Evolutionary conservation across 2,888 invertebrate genomes (phyloP).

Genomic region (Pollenia angustigena): DNA sequence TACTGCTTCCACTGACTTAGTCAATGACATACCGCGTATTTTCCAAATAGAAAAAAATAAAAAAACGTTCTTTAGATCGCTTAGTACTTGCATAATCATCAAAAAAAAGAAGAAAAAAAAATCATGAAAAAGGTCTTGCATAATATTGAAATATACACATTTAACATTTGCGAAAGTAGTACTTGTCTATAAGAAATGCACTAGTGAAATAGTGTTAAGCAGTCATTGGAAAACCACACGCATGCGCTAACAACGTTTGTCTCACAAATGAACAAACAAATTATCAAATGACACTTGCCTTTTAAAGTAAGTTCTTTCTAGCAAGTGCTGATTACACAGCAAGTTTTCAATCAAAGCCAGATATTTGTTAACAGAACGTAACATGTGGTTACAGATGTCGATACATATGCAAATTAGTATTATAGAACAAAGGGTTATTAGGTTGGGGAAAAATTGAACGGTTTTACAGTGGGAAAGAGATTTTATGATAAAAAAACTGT

Average conservation of each 20-base stretch:
- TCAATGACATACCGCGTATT: not conserved
- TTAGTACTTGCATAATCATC: too few species aligned
- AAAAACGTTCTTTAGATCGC: too few species aligned
- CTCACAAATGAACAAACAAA: not conserved
- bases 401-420: not conserved
- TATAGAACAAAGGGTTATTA: not conserved
- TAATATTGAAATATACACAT: too few species aligned
- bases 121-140: too few species aligned
- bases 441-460: not conserved
- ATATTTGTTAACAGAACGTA: not conserved
- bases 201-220: not conserved
- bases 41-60: not conserved
- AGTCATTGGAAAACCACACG: constrained; percentile 13
- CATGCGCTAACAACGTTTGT: constrained; percentile 8
- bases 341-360: not conserved
- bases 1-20: not conserved
- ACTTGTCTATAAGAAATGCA: too few species aligned
- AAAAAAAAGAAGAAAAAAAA: too few species aligned
- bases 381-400: not conserved
- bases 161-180: too few species aligned
- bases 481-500: too few species aligned
- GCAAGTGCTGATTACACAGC: not conserved
- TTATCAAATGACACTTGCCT: not conserved
- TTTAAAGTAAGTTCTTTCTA: not conserved
- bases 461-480: too few species aligned